Evolutionary conservation across 2,797 vertebrate genomes (phyloP).

Genomic region (Zalophus californianus): DNA sequence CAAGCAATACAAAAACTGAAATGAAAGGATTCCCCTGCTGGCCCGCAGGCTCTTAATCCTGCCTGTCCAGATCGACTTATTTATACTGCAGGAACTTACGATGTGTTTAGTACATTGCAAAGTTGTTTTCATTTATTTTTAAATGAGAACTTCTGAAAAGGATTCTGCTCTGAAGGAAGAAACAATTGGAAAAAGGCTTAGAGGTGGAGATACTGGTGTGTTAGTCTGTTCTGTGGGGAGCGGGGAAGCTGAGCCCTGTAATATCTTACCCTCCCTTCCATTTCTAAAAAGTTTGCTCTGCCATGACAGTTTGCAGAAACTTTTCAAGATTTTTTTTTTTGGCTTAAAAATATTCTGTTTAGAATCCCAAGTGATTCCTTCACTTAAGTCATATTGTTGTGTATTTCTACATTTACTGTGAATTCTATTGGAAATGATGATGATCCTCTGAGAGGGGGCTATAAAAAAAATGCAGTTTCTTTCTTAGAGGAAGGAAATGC

Average conservation of each 20-base stretch:
- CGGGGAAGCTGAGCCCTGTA: neutral
- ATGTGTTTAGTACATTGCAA: neutral
- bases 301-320: slow-evolving; percentile 59
- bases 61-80: neutral
- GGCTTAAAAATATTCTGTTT: slow-evolving; percentile 65
- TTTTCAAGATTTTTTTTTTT: neutral
- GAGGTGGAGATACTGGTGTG: neutral
- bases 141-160: slow-evolving; percentile 19
- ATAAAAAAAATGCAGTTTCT: neutral
- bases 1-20: neutral
- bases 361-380: slow-evolving; percentile 67
- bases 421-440: slow-evolving; percentile 56
- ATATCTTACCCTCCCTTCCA: neutral
- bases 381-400: neutral
- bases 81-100: slow-evolving; percentile 13
- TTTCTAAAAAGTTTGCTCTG: slow-evolving; percentile 43
- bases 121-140: slow-evolving; percentile 43
- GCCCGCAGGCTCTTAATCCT: neutral
- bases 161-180: slow-evolving; percentile 6
- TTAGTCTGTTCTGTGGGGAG: neutral
- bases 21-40: neutral
- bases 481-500: neutral
- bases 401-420: slow-evolving; percentile 52
- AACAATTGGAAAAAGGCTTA: neutral
- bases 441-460: neutral